A percentile compares a stretch with the other conserved stretches of the same genome.
Conservation (phyloP, 2,113 vertebrate genomes). For the Glaucomys volans region DNA sequence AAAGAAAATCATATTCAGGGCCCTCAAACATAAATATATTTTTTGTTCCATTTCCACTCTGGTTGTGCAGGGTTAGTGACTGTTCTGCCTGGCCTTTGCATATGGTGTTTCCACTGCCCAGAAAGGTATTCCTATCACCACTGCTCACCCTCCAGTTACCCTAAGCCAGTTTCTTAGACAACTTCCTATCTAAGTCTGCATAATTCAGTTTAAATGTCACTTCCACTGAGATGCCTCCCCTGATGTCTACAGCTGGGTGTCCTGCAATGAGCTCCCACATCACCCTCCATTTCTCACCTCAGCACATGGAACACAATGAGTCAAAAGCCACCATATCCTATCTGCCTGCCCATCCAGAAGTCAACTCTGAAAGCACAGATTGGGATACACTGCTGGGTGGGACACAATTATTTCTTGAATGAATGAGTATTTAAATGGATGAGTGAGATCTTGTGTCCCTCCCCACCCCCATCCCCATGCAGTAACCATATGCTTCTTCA, state of each 20-base stretch:
- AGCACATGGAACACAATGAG: background rate
- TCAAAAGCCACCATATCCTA: background rate
- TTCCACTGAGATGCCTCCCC: background rate
- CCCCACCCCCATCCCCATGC: no score
- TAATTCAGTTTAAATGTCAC: background rate
- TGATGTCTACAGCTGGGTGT: background rate
- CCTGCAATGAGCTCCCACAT: background rate
- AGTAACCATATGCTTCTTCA: background rate
- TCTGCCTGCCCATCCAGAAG: background rate
- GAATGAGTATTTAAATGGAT: background rate
- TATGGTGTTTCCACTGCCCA: background rate
- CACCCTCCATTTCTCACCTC: background rate
- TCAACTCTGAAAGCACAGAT: background rate
- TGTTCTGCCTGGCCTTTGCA: background rate
- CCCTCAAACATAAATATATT: background rate
- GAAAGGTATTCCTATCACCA: background rate
- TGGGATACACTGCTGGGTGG: accelerated
- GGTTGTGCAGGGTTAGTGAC: background rate
- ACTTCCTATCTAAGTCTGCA: background rate
- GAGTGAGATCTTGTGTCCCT: background rate
- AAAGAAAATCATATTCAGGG: background rate
- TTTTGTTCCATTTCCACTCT: background rate
- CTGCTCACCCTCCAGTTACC: background rate
- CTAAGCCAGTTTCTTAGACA: background rate
- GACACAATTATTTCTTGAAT: background rate